A percentile compares a stretch with the other conserved stretches of the same genome.
Conservation (phyloP, 2,888 invertebrate species). For the Sphaeridia pumilis region DNA sequence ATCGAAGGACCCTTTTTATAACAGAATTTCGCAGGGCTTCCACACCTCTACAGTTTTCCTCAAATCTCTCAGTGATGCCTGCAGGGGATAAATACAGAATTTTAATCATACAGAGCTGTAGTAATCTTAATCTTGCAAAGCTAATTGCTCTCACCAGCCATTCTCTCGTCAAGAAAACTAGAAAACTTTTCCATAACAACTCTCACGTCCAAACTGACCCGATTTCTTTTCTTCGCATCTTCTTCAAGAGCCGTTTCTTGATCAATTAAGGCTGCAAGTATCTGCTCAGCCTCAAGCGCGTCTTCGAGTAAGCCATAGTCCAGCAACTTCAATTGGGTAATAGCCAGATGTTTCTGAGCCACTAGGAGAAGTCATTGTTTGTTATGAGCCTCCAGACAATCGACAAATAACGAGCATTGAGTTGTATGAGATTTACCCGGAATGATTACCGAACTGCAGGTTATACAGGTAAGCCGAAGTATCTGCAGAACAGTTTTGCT, state of each 20-base stretch:
- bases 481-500: constrained; percentile 58
- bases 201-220: background rate
- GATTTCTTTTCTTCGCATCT: constrained; percentile 12
- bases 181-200: constrained; percentile 7
- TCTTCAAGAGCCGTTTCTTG: constrained; percentile 13
- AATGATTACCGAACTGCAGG: constrained; percentile 58
- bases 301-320: constrained; percentile 61
- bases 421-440: no score
- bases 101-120: no score
- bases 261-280: constrained; percentile 38
- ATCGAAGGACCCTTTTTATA: constrained; percentile 22
- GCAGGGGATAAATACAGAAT: constrained; percentile 5
- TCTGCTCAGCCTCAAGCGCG: constrained; percentile 53
- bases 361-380: no score
- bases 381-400: no score
- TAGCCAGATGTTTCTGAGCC: constrained; percentile 46
- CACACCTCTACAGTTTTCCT: constrained; percentile 19
- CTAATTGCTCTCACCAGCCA: constrained; percentile 8
- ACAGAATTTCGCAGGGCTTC: constrained; percentile 26
- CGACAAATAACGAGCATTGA: no score
- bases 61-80: background rate
- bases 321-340: constrained; percentile 57
- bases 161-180: constrained; percentile 3
- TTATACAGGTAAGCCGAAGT: constrained; percentile 56
- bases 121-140: no score